Evolutionary conservation across 2,113 vertebrate species (phyloP).

Genomic region (Pseudorasbora parva): DNA sequence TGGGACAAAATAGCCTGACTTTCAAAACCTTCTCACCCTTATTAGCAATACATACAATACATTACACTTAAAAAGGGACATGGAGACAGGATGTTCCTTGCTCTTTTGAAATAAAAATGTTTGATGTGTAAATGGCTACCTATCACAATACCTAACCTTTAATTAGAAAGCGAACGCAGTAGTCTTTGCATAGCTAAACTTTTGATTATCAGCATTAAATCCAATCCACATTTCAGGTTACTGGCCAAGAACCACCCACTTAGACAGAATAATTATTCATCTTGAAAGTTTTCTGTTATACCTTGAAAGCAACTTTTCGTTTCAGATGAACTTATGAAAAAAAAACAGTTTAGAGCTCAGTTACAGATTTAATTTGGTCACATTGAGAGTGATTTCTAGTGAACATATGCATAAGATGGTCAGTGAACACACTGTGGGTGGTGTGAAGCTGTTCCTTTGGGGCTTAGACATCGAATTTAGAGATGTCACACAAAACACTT

Average conservation of each 20-base stretch:
- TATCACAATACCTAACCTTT: not conserved
- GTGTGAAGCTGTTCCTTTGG: no score
- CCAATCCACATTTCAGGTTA: not conserved
- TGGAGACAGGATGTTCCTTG: not conserved
- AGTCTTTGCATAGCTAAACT: not conserved
- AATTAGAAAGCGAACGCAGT: not conserved
- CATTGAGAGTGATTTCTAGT: no score
- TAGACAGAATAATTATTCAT: not conserved
- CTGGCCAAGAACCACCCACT: not conserved
- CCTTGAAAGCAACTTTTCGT: no score
- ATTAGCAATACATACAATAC: conserved; percentile 1
- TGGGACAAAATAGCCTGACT: conserved; percentile 30
- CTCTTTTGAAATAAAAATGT: not conserved
- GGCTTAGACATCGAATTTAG: no score
- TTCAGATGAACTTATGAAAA: no score
- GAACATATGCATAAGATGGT: no score
- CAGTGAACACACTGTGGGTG: no score
- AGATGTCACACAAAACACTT: no score
- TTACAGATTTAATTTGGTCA: no score
- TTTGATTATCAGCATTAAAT: not conserved
- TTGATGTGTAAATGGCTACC: not conserved
- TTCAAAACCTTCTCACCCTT: conserved; percentile 20
- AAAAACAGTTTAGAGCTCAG: no score
- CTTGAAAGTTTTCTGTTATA: no score
- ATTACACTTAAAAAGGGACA: conserved; percentile 1